Base-by-base conservation (phyloP, 2,113 vertebrate species). In the Menura novaehollandiae region DNA sequence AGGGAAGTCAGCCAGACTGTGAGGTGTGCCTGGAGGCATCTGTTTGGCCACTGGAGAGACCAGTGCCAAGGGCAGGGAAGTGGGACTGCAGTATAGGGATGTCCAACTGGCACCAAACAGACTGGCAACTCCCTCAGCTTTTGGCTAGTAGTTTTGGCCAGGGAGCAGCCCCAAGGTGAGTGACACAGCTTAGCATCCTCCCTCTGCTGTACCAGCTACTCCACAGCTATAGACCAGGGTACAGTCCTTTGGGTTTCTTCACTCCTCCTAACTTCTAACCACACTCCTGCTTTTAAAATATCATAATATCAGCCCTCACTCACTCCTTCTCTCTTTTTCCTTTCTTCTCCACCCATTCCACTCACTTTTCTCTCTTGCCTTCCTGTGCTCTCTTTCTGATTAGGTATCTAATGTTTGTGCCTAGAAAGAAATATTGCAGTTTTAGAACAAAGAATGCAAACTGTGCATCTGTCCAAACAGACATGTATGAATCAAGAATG, bases 261-360 rank as follows among this genome's bases (percentile, higher is more conserved):
- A 23, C 10, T 43, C 12, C 44, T 84, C 39, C 37, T 44, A 60
- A 46, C 30, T 30, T 41, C 19, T 71, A 69, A 55, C 39, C 27
- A 17, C 27, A 41, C 13, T 24, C 6, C 17, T 51, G 26, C 41
- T 83, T 91, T 51, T 41, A 44, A 88, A 79, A 58, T 1, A 1
- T 46, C 43, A 16, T 0, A 32, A 32, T 33, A 83, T 39, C 35
- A 24, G 21, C 16, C 49, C 44, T 67, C 10, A 5, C 35, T 43
- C 0, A 0, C 51, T 64, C 6, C 0, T 47, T 62, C 13, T 68
- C 39, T 32, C 33, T 26, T 78, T 47, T 37, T 32, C 21, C 28
- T 43, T 26, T 79, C 35, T 69, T 80, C 24, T 64, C 73, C 28
- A 69, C 24, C 19, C 6, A 1, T 62, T 35, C 44, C 18, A 20